Base-by-base conservation (phyloP, 2,888 invertebrate genomes). In the Lasioglossum oenotherae region DNA sequence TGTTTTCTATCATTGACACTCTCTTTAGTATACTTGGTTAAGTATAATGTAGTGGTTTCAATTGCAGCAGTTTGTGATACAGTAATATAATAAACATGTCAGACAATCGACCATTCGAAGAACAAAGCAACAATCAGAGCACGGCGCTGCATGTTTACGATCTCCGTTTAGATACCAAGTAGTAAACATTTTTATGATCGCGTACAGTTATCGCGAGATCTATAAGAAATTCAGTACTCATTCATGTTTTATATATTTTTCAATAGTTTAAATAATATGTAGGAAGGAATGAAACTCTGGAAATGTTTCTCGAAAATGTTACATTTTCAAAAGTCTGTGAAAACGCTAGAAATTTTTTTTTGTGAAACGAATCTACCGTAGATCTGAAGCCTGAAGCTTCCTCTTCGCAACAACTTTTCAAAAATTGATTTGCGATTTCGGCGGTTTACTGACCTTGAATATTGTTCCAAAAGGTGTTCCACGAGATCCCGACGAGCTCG, bases 401-500 rank as follows among this genome's bases (percentile, higher is more conserved):
- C 5, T 19, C 19, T 49, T 19, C 1, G 5, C 19, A 49, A 49
- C 16, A 46, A 46, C 19, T 19, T 49, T 49, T 16, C 4, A 46
- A 49, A 49, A 49, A 49, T 49, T 49, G 5, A 49, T 19, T 16
- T 49, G 4, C 16, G 46, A 49, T 19, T 49, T 49, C 4, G 5
- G 16, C 19, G 0, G 19, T 49, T 49, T 14, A n/a, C 53, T 53
- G 23, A 53, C 53, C 53, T 53, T 53, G 53, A 53, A 53, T 53
- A 10, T 41, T 16, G 23, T 74, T 49, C 23, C n/a, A 12, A 14
- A 19, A 97, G 97, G 97, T 97, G 67, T 98, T 98, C 96, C 98
- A 98, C 94, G 98, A 98, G 93, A 98, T 98, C 91, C 98, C 98
- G 46, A 96, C 97, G 44, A 98, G 98, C 1, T 98, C 98, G 0